Conservation (phyloP, 2,113 vertebrate genomes). For the Origma solitaria region DNA sequence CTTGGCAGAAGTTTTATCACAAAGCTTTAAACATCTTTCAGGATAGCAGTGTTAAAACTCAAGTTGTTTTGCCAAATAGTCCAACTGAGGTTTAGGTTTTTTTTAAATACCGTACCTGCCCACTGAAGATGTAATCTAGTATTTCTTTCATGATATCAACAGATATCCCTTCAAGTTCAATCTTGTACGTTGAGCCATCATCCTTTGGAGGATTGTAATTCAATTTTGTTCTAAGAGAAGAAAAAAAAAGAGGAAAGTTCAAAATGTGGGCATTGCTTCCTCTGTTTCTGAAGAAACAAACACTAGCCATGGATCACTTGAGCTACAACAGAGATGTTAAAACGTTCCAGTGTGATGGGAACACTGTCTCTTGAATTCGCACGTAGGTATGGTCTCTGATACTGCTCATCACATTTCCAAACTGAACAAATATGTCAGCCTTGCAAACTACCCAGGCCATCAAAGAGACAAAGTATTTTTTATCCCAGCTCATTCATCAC, state of each 20-base stretch:
- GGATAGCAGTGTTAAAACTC: background rate
- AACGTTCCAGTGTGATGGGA: background rate
- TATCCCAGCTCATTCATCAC: background rate
- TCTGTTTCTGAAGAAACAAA: background rate
- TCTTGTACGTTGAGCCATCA: conserved; percentile 91
- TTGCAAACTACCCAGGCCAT: background rate
- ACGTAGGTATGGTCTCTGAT: background rate
- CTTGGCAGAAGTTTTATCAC: background rate
- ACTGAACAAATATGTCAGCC: background rate
- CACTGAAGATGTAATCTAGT: conserved; percentile 96
- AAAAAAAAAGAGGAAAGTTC: conserved; percentile 2
- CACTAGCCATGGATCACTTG: background rate
- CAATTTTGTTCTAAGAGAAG: conserved; percentile 86
- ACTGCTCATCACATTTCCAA: background rate
- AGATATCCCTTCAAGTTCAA: conserved; percentile 94
- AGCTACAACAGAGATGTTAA: background rate
- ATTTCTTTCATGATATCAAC: conserved; percentile 95
- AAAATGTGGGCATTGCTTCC: background rate
- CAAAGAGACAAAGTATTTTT: background rate
- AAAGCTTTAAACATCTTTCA: background rate
- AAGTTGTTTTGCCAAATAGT: background rate
- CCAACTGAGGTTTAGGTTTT: background rate
- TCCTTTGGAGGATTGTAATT: conserved; percentile 98
- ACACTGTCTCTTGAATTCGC: background rate
- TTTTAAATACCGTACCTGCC: conserved; percentile 79